Conservation (phyloP, 2,113 vertebrate genomes). For the Athene noctua region DNA sequence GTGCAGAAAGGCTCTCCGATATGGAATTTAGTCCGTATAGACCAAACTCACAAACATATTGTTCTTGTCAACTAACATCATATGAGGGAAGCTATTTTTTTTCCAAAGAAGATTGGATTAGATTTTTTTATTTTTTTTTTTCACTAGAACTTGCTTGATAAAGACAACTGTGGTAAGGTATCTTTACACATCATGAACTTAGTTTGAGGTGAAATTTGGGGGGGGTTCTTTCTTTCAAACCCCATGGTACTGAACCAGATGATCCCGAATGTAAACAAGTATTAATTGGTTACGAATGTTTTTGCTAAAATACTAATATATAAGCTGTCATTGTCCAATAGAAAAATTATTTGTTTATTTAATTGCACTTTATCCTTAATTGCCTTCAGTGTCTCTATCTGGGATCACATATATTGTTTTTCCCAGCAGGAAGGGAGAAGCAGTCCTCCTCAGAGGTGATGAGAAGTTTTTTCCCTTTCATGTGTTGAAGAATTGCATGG, state of each 20-base stretch:
- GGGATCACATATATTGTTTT: not conserved
- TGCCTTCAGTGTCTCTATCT: not conserved
- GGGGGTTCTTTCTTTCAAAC: not conserved
- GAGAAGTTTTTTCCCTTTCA: not conserved
- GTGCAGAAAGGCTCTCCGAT: not conserved
- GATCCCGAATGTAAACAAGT: not conserved
- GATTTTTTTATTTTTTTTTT: not conserved
- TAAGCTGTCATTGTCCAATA: not conserved
- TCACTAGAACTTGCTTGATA: not conserved
- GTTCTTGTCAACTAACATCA: not conserved
- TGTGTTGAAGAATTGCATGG: not conserved
- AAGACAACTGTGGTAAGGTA: not conserved
- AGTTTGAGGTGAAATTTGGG: not conserved
- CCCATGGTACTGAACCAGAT: not conserved
- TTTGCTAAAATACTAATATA: not conserved
- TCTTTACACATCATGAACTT: not conserved
- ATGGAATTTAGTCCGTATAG: not conserved
- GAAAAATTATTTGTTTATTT: not conserved
- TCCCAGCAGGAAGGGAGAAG: not conserved
- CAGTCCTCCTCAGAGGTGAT: not conserved
- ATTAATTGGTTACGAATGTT: not conserved
- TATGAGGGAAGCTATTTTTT: not conserved
- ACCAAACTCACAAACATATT: not conserved
- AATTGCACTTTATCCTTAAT: not conserved
- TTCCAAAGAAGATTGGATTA: not conserved